Evolutionary conservation across 2,797 vertebrate genomes (phyloP).

Genomic region (Macrochelys suwanniensis): DNA sequence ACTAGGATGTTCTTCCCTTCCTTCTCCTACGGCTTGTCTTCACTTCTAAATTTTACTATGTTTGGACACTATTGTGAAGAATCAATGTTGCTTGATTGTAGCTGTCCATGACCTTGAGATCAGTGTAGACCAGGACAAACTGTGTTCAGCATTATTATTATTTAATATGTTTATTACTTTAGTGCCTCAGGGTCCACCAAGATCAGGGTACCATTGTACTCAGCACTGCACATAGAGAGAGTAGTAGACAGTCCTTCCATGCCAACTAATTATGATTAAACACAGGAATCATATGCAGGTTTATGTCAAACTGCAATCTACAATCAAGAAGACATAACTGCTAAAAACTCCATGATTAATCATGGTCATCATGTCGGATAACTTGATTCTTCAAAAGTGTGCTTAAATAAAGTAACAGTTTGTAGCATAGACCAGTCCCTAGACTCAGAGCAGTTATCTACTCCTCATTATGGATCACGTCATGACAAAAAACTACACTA

Average conservation of each 20-base stretch:
- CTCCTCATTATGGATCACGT: not conserved
- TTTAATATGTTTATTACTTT: not conserved
- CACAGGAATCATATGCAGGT: not conserved
- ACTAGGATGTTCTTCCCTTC: constrained; percentile 29
- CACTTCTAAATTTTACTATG: constrained; percentile 14
- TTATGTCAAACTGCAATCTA: not conserved
- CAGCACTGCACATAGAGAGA: not conserved
- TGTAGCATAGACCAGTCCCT: not conserved
- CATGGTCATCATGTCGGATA: rapidly evolving
- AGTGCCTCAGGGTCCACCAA: not conserved
- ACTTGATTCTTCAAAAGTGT: not conserved
- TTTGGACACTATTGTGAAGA: not conserved
- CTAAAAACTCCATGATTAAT: not conserved
- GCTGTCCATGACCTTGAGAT: rapidly evolving
- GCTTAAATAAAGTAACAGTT: not conserved
- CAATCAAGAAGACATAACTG: not conserved
- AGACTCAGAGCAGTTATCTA: not conserved
- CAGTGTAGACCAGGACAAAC: not conserved
- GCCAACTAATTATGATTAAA: not conserved
- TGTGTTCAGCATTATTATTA: not conserved
- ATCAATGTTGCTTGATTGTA: not conserved
- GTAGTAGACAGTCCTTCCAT: not conserved
- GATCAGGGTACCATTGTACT: not conserved
- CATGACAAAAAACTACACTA: not conserved
- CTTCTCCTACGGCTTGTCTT: constrained; percentile 22